A percentile compares a stretch with the other conserved stretches of the same genome.
Evolutionary conservation across 2,113 vertebrate species (phyloP).

Genomic region (Apteryx owenii): DNA sequence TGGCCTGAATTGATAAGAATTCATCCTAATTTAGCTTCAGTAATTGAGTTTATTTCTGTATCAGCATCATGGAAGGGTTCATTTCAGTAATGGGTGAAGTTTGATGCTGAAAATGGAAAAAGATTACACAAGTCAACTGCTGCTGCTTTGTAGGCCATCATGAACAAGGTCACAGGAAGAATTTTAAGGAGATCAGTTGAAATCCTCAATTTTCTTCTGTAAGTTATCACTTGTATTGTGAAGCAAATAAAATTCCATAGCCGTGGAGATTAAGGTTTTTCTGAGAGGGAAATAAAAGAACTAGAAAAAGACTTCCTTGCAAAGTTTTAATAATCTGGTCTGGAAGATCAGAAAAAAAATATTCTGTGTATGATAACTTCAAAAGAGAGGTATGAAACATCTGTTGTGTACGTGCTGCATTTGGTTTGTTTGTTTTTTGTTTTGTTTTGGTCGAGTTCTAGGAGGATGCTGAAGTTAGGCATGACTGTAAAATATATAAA

Average conservation of each 20-base stretch:
- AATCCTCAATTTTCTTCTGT: background rate
- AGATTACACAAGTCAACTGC: constrained; percentile 37
- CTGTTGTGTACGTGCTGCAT: background rate
- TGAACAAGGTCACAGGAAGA: constrained; percentile 31
- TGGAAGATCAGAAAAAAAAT: background rate
- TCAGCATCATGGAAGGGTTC: background rate
- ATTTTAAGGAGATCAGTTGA: background rate
- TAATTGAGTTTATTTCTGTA: constrained; percentile 63
- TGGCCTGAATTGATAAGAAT: constrained; percentile 6
- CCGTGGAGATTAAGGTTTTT: background rate
- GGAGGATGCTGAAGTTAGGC: background rate
- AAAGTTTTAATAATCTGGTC: background rate
- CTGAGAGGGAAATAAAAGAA: background rate
- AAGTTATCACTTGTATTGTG: background rate
- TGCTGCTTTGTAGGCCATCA: constrained; percentile 14
- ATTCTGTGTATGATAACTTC: background rate
- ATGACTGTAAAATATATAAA: rapidly evolving
- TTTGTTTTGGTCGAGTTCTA: background rate
- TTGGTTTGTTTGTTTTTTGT: background rate
- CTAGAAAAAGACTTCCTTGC: background rate
- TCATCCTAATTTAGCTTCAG: constrained; percentile 28
- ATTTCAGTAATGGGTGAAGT: constrained; percentile 18
- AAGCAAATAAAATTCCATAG: background rate
- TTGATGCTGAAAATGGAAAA: constrained; percentile 66
- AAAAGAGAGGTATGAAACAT: background rate